phyloP scores from a whole-genome alignment of 1,140 invertebrate species.

The Lepidostoma basale region DNA sequence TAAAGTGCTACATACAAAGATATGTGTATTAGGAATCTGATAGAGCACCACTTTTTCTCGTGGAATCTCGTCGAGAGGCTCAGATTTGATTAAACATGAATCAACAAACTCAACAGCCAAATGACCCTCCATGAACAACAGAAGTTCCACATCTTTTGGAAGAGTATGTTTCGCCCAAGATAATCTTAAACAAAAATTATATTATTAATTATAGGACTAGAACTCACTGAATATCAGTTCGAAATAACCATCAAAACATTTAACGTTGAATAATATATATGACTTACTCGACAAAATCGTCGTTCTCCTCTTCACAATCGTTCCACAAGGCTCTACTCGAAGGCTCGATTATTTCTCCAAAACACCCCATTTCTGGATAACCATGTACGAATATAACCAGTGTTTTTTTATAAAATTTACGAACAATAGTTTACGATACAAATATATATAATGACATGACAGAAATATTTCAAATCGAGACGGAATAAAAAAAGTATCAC shows the following conservation, averaged over 20 bases:
- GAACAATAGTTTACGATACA: too few relatives aligned
- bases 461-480: too few relatives aligned
- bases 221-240: too few relatives aligned
- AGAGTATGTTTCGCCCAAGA: conserved; percentile 8
- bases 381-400: too few relatives aligned
- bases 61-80: conserved; percentile 17
- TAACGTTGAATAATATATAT: neutral
- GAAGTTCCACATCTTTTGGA: conserved; percentile 12
- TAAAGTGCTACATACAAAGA: conserved; percentile 30
- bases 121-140: conserved; percentile 36
- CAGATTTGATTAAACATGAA: conserved; percentile 23
- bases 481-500: too few relatives aligned
- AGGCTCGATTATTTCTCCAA: conserved; percentile 37
- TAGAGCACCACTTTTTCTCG: conserved; percentile 10
- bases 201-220: too few relatives aligned
- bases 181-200: conserved; percentile 36
- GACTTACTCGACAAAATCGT: neutral
- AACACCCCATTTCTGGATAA: conserved; percentile 25
- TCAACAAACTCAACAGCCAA: conserved; percentile 37
- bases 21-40: neutral
- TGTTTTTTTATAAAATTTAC: too few relatives aligned
- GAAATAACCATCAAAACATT: neutral
- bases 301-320: conserved; percentile 17
- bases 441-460: too few relatives aligned
- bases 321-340: conserved; percentile 30